Base-by-base conservation (phyloP, 2,113 vertebrate species). In the Myiozetetes cayanensis region DNA sequence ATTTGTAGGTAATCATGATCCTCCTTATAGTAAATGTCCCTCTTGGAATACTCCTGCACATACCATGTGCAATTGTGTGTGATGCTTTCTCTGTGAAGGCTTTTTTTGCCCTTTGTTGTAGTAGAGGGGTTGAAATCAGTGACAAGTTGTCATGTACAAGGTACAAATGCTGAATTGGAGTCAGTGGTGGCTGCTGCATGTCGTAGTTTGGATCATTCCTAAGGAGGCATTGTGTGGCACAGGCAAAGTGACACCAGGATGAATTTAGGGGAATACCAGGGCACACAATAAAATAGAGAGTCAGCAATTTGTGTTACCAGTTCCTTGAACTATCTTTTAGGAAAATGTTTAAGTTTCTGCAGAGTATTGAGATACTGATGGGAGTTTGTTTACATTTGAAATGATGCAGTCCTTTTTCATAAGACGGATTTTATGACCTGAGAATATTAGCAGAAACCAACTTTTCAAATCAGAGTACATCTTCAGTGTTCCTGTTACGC, bases 1-100 rank as follows among this genome's bases (percentile, higher is more conserved):
- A 22, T 68, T 59, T 71, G 5, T 75, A 47, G 24, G 39, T 71
- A 74, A 79, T 19, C 6, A 7, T 79, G 79, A 76, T 76, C 22
- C 24, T 89, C 55, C 71, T 49, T 65, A 28, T 6, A 49, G 35
- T 61, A 52, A 50, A n/a, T 15, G 3, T 9, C 30, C 52, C 9
- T 75, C 28, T 55, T 22, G 33, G 66, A 89, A 39, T 78, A 47
- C 14, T 63, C 47, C 66, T 49, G n/a, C 41, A 53, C 12, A 27
- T 49, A 14, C 2, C 10, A 1, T 0, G 2, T 37, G 21, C 3
- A 8, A 63, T 17, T 20, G 12, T 62, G 31, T 27, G 67, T 58
- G 49, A 33, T 70, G 55, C 25, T 87, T 87, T 74, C 35, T 35
- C 20, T 62, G 37, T 31, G 41, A 47, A 59, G 22, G 6, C 13